Evolutionary conservation across 2,888 invertebrate species (phyloP).

Genomic region (Patella pellucida): DNA sequence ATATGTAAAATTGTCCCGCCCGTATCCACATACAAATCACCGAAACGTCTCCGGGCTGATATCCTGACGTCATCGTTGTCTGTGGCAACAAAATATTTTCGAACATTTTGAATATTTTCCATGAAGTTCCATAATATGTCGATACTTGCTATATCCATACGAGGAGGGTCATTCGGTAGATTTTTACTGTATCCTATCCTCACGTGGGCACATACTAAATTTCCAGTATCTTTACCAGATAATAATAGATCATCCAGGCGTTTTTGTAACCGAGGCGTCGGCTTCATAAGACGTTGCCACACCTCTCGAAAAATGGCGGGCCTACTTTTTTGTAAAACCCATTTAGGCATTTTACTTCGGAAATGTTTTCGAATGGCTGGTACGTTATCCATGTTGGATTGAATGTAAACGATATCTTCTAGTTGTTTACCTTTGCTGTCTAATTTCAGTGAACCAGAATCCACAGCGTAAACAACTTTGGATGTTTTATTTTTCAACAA

Average conservation of each 20-base stretch:
- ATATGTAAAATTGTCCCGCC: constrained; percentile 24
- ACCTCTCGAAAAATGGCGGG: constrained; percentile 19
- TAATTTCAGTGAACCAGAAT: constrained; percentile 16
- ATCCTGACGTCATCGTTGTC: constrained; percentile 32
- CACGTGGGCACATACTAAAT: constrained; percentile 29
- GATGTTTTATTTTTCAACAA: constrained; percentile 27
- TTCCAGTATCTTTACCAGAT: constrained; percentile 5
- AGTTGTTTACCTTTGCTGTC: constrained; percentile 29
- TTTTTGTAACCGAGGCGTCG: constrained; percentile 22
- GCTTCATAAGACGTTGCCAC: constrained; percentile 32
- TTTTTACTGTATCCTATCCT: constrained; percentile 29
- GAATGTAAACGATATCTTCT: constrained; percentile 34
- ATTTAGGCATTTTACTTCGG: constrained; percentile 23
- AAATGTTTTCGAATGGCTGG: constrained; percentile 12
- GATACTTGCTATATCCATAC: constrained; percentile 14
- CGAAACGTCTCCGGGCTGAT: constrained; percentile 17
- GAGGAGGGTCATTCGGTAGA: constrained; percentile 23
- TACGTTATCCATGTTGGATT: constrained; percentile 28
- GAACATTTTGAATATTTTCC: constrained; percentile 23
- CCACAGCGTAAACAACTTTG: constrained; percentile 17
- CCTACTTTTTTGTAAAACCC: constrained; percentile 19
- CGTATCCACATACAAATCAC: constrained; percentile 18
- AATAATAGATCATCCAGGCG: constrained; percentile 22
- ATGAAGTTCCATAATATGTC: constrained; percentile 31
- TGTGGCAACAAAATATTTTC: constrained; percentile 34